Evolutionary conservation across 2,113 vertebrate species (phyloP).

Genomic region (Penelope pileata): DNA sequence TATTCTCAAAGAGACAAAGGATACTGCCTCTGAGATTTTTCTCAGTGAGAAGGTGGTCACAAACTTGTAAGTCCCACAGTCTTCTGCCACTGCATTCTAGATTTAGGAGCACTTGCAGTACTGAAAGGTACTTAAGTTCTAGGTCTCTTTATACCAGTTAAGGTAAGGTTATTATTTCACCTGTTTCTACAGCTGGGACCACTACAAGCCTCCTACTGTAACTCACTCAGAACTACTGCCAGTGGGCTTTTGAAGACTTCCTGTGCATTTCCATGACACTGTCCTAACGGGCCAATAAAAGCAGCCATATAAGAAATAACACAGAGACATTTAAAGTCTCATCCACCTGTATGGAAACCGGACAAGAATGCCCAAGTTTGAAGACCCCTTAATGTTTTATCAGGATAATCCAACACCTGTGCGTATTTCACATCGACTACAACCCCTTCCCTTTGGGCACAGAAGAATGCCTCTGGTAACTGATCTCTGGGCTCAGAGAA

Average conservation of each 20-base stretch:
- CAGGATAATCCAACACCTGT: neutral
- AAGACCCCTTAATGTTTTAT: neutral
- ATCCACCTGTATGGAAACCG: neutral
- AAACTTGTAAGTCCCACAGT: neutral
- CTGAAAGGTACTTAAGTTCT: neutral
- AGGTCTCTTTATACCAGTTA: neutral
- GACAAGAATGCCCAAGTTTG: neutral
- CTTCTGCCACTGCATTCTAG: neutral
- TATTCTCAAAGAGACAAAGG: neutral
- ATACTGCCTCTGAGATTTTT: neutral
- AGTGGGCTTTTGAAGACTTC: neutral
- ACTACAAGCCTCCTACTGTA: neutral
- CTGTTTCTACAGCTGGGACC: neutral
- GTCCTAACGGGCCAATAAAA: neutral
- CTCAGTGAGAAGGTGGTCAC: neutral
- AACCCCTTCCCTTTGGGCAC: neutral
- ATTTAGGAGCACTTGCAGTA: neutral
- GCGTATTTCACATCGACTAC: neutral
- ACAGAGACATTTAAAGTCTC: neutral
- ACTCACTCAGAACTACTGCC: neutral
- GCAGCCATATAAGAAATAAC: neutral
- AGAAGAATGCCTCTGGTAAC: rapidly evolving
- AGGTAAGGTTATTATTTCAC: neutral
- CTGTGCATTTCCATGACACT: neutral
- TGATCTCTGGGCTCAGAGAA: neutral